Evolutionary conservation across 1,140 invertebrate genomes (phyloP).

Genomic region (Aphis gossypii): DNA sequence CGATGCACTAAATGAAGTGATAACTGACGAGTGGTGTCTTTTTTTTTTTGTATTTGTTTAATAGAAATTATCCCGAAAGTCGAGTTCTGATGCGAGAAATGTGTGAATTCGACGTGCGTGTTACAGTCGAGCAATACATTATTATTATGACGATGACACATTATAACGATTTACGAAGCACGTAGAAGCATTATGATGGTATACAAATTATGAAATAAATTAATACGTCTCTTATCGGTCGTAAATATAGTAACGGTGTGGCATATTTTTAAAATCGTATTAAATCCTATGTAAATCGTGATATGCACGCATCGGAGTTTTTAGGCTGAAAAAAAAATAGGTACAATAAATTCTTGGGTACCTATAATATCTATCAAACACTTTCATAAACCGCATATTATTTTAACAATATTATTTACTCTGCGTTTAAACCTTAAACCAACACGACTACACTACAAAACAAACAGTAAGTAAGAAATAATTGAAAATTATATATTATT

Average conservation of each 20-base stretch:
- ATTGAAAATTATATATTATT: neutral
- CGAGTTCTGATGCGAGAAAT: neutral
- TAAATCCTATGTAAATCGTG: constrained; percentile 18
- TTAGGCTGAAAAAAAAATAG: constrained; percentile 8
- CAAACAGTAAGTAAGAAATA: constrained; percentile 6
- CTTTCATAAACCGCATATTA: neutral
- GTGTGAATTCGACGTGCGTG: neutral
- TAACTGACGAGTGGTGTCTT: neutral
- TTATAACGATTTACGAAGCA: neutral
- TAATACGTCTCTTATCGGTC: neutral
- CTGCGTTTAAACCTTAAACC: constrained; percentile 28
- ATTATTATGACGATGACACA: neutral
- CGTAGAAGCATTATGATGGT: neutral
- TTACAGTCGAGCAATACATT: neutral
- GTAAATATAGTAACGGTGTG: neutral
- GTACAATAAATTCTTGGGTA: constrained; percentile 14
- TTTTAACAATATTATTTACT: constrained; percentile 32
- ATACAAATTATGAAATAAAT: neutral
- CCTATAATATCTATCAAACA: neutral
- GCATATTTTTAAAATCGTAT: neutral
- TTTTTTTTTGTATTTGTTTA: constrained; percentile 3
- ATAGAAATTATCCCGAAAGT: neutral
- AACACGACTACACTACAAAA: constrained; percentile 14
- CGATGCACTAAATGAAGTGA: neutral
- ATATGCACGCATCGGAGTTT: neutral